Evolutionary conservation across 2,113 vertebrate species (phyloP).

Genomic region (Hippopotamus amphibius): DNA sequence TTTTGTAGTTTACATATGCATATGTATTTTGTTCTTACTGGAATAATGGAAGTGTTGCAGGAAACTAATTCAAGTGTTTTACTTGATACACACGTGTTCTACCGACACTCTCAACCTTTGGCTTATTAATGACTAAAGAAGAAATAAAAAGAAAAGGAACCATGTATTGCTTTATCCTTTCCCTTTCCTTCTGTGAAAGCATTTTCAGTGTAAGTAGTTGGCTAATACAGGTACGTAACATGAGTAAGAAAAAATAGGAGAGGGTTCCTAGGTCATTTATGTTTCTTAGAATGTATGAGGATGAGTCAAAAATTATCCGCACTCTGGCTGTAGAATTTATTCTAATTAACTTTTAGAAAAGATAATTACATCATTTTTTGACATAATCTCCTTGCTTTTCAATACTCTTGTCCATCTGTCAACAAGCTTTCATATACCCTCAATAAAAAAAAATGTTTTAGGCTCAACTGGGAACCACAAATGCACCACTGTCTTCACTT

Average conservation of each 20-base stretch:
- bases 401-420: too few species aligned
- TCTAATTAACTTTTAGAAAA: too few species aligned
- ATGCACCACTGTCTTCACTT: too few species aligned
- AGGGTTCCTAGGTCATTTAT: not conserved
- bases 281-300: not conserved
- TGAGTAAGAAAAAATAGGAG: not conserved
- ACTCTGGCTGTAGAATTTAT: too few species aligned
- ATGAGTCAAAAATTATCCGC: too few species aligned
- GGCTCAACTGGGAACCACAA: too few species aligned
- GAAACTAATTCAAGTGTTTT: not conserved
- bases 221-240: not conserved
- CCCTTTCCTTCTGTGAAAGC: not conserved
- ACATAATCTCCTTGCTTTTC: too few species aligned
- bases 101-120: not conserved
- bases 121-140: not conserved
- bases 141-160: not conserved
- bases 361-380: too few species aligned
- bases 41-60: not conserved
- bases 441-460: too few species aligned
- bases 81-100: not conserved
- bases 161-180: not conserved
- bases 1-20: not conserved
- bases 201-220: not conserved
- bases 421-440: too few species aligned
- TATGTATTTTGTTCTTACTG: not conserved